Conservation (phyloP, 2,888 invertebrate species). For the Pyrrhosoma nymphula region DNA sequence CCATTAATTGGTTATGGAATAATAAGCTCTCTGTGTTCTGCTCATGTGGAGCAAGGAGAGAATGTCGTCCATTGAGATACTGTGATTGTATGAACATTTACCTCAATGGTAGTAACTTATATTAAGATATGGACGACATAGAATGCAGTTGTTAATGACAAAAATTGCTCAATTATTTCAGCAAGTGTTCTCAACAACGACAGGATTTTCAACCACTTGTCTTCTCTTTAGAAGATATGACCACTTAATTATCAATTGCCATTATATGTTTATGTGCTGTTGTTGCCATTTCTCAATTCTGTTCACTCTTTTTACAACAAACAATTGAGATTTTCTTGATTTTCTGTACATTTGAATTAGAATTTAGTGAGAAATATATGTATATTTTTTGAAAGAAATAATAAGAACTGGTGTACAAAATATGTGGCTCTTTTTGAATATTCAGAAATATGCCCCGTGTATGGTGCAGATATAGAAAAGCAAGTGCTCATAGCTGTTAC, state of each 20-base stretch:
- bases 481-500: conserved; percentile 66
- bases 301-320: conserved; percentile 57
- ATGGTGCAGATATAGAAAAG: conserved; percentile 61
- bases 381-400: conserved; percentile 71
- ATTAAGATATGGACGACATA: conserved; percentile 29
- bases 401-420: conserved; percentile 68
- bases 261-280: conserved; percentile 69
- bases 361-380: conserved; percentile 69
- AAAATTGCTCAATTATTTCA: conserved; percentile 69
- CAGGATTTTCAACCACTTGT: conserved; percentile 55
- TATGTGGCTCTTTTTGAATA: conserved; percentile 64
- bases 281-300: conserved; percentile 69
- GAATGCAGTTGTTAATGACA: conserved; percentile 52
- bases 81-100: conserved; percentile 61
- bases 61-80: conserved; percentile 65
- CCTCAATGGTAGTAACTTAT: conserved; percentile 48
- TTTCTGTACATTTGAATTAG: conserved; percentile 68
- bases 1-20: conserved; percentile 52
- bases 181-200: conserved; percentile 69
- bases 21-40: conserved; percentile 28
- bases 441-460: conserved; percentile 54
- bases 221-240: conserved; percentile 41
- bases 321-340: conserved; percentile 65
- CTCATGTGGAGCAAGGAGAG: background rate
- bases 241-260: conserved; percentile 64